Base-by-base conservation (phyloP, 2,797 vertebrate genomes). In the Spea hammondii region DNA sequence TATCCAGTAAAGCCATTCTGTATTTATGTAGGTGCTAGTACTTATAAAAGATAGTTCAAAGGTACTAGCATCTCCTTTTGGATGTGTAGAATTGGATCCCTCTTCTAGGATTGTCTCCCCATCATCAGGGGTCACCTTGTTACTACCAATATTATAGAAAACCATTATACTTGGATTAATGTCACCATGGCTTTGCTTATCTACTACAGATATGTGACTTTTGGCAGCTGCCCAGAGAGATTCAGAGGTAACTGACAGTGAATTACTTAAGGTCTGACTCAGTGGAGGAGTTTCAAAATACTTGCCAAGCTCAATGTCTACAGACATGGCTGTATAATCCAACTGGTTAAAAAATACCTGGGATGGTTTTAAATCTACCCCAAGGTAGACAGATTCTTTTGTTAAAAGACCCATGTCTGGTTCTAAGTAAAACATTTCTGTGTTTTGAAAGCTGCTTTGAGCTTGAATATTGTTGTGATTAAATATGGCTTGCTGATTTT, bases 261-360 rank as follows among this genome's bases (percentile, higher is more conserved):
- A 54, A 53, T 11, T 12, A 48, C 13, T 49, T 5, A 62, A 48
- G 17, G 3, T 7, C 4, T 77, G 49, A n/a, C 4, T n/a, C 44
- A 82, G 51, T 4, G 70, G 80, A 5, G 80, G 80, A 17, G 75
- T 77, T 65, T 51, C 75, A 47, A 8, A 32, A 65, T 65, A 44
- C 5, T 57, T 73, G 50, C 17, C 65, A 45, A 57, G 66, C 11
- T 6, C 13, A 12, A 11, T n/a, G 6, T 82, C 51, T 72, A 72
- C 17, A 45, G 14, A 57, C 32, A 32, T 32, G 32, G 32, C 59
- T 62, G 4, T 62, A 12, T 62, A 6, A 32, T 74, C 71, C 11
- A 17, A 47, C 7, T 59, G 8, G 14, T 10, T 59, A 7, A 64
- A 53, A 68, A 45, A 49, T 51, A 74, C 6, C 8, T 54, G 5